These are phyloP conservation scores for Rhagoletis pomonella DNA, from an alignment of 1,140 invertebrate genomes.

Conservation along the genomic window DNA sequence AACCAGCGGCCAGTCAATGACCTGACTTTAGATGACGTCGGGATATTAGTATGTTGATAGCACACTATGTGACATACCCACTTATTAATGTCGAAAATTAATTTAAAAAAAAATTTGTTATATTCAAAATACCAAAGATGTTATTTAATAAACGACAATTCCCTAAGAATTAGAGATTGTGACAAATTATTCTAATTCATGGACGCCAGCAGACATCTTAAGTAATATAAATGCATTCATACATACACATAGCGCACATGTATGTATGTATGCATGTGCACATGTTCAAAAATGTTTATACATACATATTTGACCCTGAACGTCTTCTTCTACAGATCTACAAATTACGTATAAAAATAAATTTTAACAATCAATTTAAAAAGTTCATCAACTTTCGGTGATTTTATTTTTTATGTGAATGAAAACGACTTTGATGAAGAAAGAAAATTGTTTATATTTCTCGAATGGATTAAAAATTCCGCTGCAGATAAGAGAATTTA, in stretches of 20 bases:
- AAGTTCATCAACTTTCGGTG: conserved; percentile 10
- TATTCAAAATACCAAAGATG: background rate
- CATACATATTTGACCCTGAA: background rate
- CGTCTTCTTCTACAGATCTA: background rate
- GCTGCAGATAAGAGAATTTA: background rate
- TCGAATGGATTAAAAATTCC: background rate
- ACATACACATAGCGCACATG: background rate
- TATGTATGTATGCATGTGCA: background rate
- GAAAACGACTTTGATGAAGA: background rate
- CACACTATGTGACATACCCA: background rate
- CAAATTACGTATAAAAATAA: conserved; percentile 13
- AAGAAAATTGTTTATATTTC: too few species aligned
- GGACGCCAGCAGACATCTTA: background rate
- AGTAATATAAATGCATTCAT: background rate
- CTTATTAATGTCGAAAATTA: background rate
- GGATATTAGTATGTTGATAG: background rate
- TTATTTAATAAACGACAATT: background rate
- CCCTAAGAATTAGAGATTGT: background rate
- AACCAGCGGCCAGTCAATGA: conserved; percentile 21
- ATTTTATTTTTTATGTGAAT: background rate
- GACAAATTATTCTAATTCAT: background rate
- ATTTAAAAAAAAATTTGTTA: background rate
- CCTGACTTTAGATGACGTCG: background rate
- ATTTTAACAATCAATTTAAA: background rate
- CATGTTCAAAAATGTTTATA: too few species aligned